Evolutionary conservation across 2,113 vertebrate genomes (phyloP), one percentile per base, ranked within the genome.

Genomic region (Ranitomeya imitator): DNA sequence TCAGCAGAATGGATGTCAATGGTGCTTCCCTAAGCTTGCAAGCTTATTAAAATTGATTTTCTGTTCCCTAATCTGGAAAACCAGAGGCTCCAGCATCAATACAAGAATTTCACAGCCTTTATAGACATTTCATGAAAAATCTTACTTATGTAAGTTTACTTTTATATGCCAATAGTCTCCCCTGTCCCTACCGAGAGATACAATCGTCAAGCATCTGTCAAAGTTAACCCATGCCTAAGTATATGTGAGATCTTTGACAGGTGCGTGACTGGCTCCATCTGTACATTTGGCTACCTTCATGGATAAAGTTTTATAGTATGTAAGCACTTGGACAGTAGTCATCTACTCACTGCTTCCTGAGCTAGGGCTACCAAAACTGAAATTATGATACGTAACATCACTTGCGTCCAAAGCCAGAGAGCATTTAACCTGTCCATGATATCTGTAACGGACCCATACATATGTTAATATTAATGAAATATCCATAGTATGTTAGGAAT

Each of bases 181-280:
- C 2, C 37, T 45, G 37, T 4, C 37, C 37, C 37, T 45, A 45
- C 37, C 59, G 18, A 60, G 59, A 60, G 59, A 15, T 16, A 60
- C 59, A 60, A 60, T 60, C 59, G 4, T 45, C 37, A 45, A 45
- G 23, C 2, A 37, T 71, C 1, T 31, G 23, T 7, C 12, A 71
- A 6, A 10, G 14, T 52, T 74, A 74, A 37, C 71, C 37, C 15
- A 2, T 37, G 55, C 51, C 21, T 15, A 7, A n/a, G 52, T 79
- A 26, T 15, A 79, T 21, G 54, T 26, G 31, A 37, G 79, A 16
- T 61, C 55, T 61, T 16, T 81, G 79, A 81, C 57, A 31, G 57
- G 79, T 81, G 57, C 79, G 31, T 61, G 79, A 18, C 26, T 31
- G 79, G n/a, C 57, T 37, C 79, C 57, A 61, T 60, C 55, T 61